A percentile compares a stretch with the other conserved stretches of the same genome.
These are phyloP conservation scores for Himalopsyche kuldschensis DNA, from an alignment of 2,888 invertebrate species.

Conservation along the genomic window DNA sequence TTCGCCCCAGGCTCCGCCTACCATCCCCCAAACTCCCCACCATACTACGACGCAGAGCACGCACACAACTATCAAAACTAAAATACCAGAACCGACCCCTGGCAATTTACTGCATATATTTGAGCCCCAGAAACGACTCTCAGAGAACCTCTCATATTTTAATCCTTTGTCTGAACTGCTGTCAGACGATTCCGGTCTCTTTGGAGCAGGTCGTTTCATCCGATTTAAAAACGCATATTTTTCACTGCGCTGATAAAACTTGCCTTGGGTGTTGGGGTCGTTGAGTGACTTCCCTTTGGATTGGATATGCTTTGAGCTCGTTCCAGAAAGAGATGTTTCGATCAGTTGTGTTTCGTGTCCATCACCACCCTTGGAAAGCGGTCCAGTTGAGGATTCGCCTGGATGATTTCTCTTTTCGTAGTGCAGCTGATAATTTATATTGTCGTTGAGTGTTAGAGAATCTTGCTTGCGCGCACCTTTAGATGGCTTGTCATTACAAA, in stretches of 20 bases:
- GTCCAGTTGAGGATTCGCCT: constrained; percentile 48
- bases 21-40: constrained; percentile 54
- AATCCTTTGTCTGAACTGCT: constrained; percentile 45
- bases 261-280: constrained; percentile 46
- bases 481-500: constrained; percentile 58
- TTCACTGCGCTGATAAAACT: constrained; percentile 46
- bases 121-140: constrained; percentile 7
- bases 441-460: constrained; percentile 58
- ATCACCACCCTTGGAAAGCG: constrained; percentile 47
- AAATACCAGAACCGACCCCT: constrained; percentile 48
- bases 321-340: constrained; percentile 53
- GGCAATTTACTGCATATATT: constrained; percentile 46
- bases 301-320: constrained; percentile 49
- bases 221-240: constrained; percentile 36
- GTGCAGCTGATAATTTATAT: constrained; percentile 57
- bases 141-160: constrained; percentile 45
- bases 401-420: constrained; percentile 51
- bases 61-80: constrained; percentile 49
- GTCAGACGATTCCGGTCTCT: constrained; percentile 29
- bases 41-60: constrained; percentile 51
- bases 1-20: constrained; percentile 55
- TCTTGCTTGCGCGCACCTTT: constrained; percentile 54
- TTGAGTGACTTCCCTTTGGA: constrained; percentile 3
- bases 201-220: constrained; percentile 35
- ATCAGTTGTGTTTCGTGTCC: constrained; percentile 45